Evolutionary conservation across 2,797 vertebrate genomes (phyloP), one percentile per base, ranked within the genome.

Genomic region (Gymnocypris eckloni): DNA sequence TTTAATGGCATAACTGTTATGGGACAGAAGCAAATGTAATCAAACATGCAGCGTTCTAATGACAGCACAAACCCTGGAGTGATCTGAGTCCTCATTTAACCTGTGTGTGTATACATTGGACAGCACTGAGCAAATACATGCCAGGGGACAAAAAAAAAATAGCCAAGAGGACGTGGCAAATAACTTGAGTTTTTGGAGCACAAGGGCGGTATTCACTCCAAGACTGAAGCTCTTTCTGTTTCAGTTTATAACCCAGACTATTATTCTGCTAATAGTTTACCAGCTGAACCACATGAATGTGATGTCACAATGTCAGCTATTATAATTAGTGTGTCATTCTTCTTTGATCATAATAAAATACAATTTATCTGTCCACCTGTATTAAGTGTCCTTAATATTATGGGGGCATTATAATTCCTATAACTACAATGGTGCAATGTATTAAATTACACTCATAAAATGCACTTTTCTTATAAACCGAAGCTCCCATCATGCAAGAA

Each of bases 121-220:
- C 15, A 78, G 79, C 52, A 66, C 50, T 81, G 39, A 82, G 83
- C 79, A 85, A 87, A 85, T 76, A 75, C 56, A 84, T 70, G 61
- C 77, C 86, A 84, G 33, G 33, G 61, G 33, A 59, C 72, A 37
- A 16, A 61, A 70, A 70, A 69, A 84, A 43, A 76, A 72, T 59
- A 82, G 69, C 45, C 25, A 73, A 81, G 78, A 67, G 78, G 39
- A 84, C 79, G 71, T 87, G 86, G 82, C 78, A 85, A 85, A 85
- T 82, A 85, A 66, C 43, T 77, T 66, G 64, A 50, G 61, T 77
- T 81, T 78, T 85, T 37, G 75, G 73, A 83, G 83, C 73, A 88
- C 79, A 88, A 82, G 79, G 15, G 28, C 37, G 16, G 76, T 82
- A 85, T 88, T 88, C 83, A 88, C 86, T 87, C 70, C 64, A 61